These are phyloP conservation scores for Andrena fulva DNA, from an alignment of 2,888 invertebrate species.

Conservation along the genomic window DNA sequence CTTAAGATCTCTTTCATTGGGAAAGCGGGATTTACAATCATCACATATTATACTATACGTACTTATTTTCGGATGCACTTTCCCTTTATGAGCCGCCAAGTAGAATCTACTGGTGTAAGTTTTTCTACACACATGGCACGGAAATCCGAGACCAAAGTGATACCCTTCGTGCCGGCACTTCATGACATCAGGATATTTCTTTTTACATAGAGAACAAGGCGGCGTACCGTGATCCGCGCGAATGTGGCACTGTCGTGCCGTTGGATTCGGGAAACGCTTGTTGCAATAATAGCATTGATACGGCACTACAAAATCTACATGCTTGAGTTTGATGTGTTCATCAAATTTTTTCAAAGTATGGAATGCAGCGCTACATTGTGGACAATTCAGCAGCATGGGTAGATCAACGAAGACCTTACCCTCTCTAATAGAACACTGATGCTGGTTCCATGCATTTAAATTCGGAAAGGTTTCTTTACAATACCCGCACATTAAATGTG, in stretches of 20 bases:
- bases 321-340: slow-evolving; percentile 69
- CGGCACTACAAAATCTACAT: slow-evolving; percentile 57
- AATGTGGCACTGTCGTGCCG: slow-evolving; percentile 67
- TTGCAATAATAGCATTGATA: slow-evolving; percentile 74
- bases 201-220: slow-evolving; percentile 65
- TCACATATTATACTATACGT: neutral
- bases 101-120: slow-evolving; percentile 62
- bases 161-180: slow-evolving; percentile 72
- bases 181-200: slow-evolving; percentile 4
- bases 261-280: slow-evolving; percentile 63
- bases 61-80: neutral
- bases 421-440: slow-evolving; percentile 64
- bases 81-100: neutral
- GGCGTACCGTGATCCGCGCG: slow-evolving; percentile 58
- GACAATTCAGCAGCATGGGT: slow-evolving; percentile 63
- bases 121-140: slow-evolving; percentile 78
- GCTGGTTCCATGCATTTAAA: slow-evolving; percentile 63
- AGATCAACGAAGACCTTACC: slow-evolving; percentile 47
- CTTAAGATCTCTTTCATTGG: neutral
- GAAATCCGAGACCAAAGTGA: slow-evolving; percentile 78
- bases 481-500: slow-evolving; percentile 70
- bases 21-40: neutral
- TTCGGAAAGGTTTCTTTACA: slow-evolving; percentile 69
- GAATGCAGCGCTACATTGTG: slow-evolving; percentile 56
- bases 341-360: slow-evolving; percentile 69